Conservation (phyloP, 2,888 invertebrate genomes). For the Hemithea aestivaria region DNA sequence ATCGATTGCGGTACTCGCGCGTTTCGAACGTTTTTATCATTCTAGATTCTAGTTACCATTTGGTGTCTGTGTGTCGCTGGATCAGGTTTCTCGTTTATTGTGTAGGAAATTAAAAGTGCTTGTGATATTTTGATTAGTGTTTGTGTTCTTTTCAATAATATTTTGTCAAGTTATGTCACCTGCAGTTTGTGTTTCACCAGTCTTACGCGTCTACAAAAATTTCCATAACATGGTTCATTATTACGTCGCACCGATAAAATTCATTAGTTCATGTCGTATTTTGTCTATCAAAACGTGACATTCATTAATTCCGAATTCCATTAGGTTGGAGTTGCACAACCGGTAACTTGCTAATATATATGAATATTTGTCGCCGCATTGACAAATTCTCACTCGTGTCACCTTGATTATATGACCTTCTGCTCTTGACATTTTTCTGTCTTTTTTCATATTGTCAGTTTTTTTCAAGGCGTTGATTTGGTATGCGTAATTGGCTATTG, state of each 20-base stretch:
- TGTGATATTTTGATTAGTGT: conserved; percentile 13
- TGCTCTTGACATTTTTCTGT: conserved; percentile 28
- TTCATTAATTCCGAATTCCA: not conserved
- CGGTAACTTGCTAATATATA: conserved; percentile 9
- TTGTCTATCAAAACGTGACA: not conserved
- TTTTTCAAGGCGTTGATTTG: conserved; percentile 14
- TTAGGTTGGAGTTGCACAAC: conserved; percentile 8
- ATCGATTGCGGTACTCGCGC: conserved; percentile 10
- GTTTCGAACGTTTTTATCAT: conserved; percentile 26
- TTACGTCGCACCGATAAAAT: no score
- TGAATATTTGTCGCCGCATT: conserved; percentile 11
- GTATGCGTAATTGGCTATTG: conserved; percentile 22
- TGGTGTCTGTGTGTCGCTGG: conserved; percentile 37
- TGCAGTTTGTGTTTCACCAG: no score
- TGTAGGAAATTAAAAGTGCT: conserved; percentile 29
- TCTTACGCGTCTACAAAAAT: no score
- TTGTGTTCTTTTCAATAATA: conserved; percentile 4
- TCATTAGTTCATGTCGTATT: no score
- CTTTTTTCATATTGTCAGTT: conserved; percentile 16
- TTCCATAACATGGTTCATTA: no score
- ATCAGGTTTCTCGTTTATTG: conserved; percentile 34
- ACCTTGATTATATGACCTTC: conserved; percentile 21
- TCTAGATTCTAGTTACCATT: conserved; percentile 41
- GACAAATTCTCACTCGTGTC: conserved; percentile 15
- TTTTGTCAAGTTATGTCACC: no score